These are phyloP conservation scores for Neoascia interrupta DNA, from an alignment of 2,888 invertebrate genomes.

Conservation along the genomic window DNA sequence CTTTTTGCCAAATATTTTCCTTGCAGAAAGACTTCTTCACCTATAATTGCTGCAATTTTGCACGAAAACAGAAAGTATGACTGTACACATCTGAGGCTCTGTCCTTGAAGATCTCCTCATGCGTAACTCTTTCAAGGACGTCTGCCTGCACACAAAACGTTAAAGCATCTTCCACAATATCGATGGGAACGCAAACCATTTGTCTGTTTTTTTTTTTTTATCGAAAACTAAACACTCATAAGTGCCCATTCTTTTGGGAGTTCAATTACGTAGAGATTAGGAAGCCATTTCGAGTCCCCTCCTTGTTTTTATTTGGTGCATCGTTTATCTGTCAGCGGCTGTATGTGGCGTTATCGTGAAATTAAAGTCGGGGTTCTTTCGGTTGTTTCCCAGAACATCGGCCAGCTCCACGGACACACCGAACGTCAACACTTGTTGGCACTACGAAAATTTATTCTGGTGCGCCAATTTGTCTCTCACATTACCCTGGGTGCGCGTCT, in stretches of 20 bases:
- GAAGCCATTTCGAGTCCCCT: conserved; percentile 62
- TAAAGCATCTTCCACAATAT: neutral
- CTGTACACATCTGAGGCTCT: no score
- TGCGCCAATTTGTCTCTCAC: conserved; percentile 70
- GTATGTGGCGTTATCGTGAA: conserved; percentile 61
- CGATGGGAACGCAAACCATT: no score
- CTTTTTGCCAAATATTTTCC: conserved; percentile 43
- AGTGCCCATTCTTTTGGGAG: conserved; percentile 21
- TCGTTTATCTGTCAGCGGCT: conserved; percentile 62
- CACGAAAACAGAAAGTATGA: conserved; percentile 33
- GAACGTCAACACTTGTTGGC: conserved; percentile 68
- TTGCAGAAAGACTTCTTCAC: no score
- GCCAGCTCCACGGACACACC: conserved; percentile 6
- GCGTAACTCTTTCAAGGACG: conserved; percentile 56
- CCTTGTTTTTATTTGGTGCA: conserved; percentile 54
- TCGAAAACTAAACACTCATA: neutral
- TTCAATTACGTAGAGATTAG: conserved; percentile 54
- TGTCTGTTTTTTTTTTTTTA: neutral
- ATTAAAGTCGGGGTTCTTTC: conserved; percentile 25
- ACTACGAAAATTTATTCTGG: conserved; percentile 65
- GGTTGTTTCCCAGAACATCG: conserved; percentile 55
- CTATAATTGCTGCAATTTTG: conserved; percentile 34
- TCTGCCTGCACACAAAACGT: neutral
- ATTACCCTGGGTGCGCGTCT: conserved; percentile 36
- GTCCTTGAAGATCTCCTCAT: conserved; percentile 49